Evolutionary conservation across 2,797 vertebrate species (phyloP), one percentile per base, ranked within the genome.

Genomic region (Zenarchopterus dispar): DNA sequence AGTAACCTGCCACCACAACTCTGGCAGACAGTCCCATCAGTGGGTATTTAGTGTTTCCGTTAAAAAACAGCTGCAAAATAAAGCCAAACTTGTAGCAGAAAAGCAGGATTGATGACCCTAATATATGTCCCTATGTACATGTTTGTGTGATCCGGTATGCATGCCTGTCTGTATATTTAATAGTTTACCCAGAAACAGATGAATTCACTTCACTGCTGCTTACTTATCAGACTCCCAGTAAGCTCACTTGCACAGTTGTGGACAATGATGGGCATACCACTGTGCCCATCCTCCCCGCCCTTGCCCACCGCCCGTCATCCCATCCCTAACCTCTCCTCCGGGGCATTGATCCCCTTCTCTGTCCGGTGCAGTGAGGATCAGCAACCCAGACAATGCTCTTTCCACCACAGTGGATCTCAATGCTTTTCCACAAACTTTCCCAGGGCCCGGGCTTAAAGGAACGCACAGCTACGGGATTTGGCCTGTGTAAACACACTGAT

Each of bases 341-440:
- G 75, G 47, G 77, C 70, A 70, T 62, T 90, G 87, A 89, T 86
- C 81, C 87, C 62, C 64, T 77, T 78, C 78, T 87, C 84, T 91
- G 87, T 86, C 81, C 70, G 19, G 76, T 81, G 57, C 72, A 56
- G 80, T 86, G 66, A 55, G 90, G 86, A 91, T 92, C 89, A 91
- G 79, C 74, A 33, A 43, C 56, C 78, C 85, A 91, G 90, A 93
- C 92, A 93, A 92, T 88, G 75, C 78, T 68, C 67, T 93, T 93
- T 94, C 89, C 92, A 93, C 82, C 75, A 92, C 85, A 89, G 43
- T 93, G 90, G 82, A 90, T 85, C 85, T 87, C 90, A 90, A 91
- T 92, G 84, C 77, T 62, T 85, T 77, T 92, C 85, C 78, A 87
- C 70, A 93, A 93, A 94, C 93, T 91, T 94, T 94, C 93, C 93